Conservation (phyloP, 37 sponge, comb jelly and placozoan genomes). For the Ianthella basta region DNA sequence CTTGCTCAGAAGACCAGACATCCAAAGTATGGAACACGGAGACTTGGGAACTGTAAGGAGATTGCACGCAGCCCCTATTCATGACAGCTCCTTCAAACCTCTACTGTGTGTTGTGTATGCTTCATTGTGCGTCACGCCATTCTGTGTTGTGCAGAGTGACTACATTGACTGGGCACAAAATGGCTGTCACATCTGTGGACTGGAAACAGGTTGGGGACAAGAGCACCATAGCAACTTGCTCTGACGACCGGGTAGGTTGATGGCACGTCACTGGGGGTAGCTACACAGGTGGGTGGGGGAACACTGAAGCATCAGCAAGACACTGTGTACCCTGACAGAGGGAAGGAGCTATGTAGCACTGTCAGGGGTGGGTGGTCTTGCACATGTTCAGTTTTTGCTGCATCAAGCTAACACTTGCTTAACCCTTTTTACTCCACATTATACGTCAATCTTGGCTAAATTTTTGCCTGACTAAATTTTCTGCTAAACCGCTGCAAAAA, state of each 20-base stretch:
- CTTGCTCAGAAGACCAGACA: constrained; percentile 80
- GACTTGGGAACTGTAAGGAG: constrained; percentile 53
- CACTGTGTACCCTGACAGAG: not conserved
- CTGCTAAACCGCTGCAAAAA: no score
- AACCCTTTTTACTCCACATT: no score
- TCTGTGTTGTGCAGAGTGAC: constrained; percentile 25
- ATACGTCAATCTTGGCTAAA: no score
- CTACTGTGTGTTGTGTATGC: no score
- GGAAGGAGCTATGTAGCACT: no score
- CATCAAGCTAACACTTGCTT: no score
- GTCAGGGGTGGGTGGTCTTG: no score
- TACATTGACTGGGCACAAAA: constrained; percentile 50
- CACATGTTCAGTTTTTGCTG: no score
- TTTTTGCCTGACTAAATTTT: no score
- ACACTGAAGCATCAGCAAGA: not conserved
- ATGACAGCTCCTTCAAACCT: no score
- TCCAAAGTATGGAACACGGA: constrained; percentile 55
- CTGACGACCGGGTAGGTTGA: constrained; percentile 60
- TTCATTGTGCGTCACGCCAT: no score
- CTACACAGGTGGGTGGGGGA: not conserved
- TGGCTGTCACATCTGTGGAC: constrained; percentile 79
- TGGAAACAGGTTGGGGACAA: constrained; percentile 41
- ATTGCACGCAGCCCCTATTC: no score
- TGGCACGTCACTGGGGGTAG: not conserved
- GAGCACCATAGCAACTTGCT: constrained; percentile 61